Evolutionary conservation across 2,888 invertebrate genomes (phyloP), one percentile per base, ranked within the genome.

Genomic region (Andrena chrysosceles): DNA sequence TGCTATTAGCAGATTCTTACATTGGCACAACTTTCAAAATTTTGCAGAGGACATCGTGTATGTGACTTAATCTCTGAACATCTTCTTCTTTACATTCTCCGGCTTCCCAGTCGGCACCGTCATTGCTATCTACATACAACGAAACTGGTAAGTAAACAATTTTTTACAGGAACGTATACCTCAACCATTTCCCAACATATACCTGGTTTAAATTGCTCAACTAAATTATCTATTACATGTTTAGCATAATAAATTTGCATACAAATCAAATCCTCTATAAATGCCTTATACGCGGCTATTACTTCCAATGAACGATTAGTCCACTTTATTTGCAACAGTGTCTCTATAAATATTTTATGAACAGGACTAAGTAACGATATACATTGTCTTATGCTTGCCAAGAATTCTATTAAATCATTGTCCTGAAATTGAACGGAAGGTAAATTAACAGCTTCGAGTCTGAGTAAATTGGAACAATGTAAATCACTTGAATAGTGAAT

Each of bases 181-280:
- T 13, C 3, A 23, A 42, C 0, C 49, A 16, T 48, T 49, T 20
- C 5, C 7, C 26, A 26, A 69, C 60, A 88, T 90, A 92, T 93
- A 96, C 96, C 94, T 87, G 96, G 95, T 90, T 95, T 93, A 94
- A 97, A 97, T 63, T 95, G 94, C 48, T 93, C 90, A n/a, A 97
- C 94, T 71, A 97, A 93, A 90, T 95, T 95, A 66, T 95, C 94
- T 60, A 97, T 94, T 10, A 96, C 95, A 87, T 95, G 94, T 85
- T 95, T 95, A 4, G 96, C 95, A 92, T 97, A 96, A 91, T 95
- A 95, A 85, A 95, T 96, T 87, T 97, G 96, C 1, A 96, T 96
- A 62, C 96, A 96, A 73, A 97, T 94, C 67, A 97, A 94, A 93
- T 96, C 96, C 49, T 96, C 94, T 48, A 97, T 92, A 90, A 97